These are phyloP conservation scores for Amphiprion percula DNA, from an alignment of 2,113 vertebrate genomes.

Conservation along the genomic window DNA sequence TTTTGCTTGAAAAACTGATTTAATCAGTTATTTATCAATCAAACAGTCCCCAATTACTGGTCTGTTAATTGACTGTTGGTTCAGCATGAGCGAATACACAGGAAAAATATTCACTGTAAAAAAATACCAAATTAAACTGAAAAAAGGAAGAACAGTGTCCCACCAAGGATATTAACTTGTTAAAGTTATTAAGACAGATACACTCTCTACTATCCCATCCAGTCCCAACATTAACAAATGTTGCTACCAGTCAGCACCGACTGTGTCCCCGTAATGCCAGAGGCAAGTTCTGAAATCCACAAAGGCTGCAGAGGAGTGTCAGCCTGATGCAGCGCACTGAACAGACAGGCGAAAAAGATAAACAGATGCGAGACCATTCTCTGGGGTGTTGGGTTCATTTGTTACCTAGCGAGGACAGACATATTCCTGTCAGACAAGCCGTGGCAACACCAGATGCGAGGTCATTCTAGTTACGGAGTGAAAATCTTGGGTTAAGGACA, in stretches of 20 bases:
- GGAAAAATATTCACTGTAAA: not conserved
- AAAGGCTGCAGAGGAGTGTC: conserved; percentile 73
- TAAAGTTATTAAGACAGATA: not conserved
- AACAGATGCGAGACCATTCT: conserved; percentile 83
- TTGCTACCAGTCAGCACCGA: conserved; percentile 18
- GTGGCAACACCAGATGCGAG: conserved; percentile 80
- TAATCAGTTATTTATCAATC: not conserved
- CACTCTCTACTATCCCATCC: not conserved
- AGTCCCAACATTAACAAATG: conserved; percentile 45
- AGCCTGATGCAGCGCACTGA: conserved; percentile 76
- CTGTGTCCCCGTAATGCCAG: conserved; percentile 52
- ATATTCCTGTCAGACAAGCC: conserved; percentile 78
- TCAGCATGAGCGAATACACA: too few species aligned
- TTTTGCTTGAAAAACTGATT: not conserved
- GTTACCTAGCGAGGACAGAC: conserved; percentile 83
- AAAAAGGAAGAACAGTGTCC: not conserved
- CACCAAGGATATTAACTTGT: not conserved
- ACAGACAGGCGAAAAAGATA: conserved; percentile 81
- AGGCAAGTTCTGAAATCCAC: conserved; percentile 68
- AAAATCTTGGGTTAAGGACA: conserved; percentile 79
- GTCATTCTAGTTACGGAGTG: conserved; percentile 76
- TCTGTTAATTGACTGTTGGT: not conserved
- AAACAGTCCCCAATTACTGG: not conserved
- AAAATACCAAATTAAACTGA: not conserved
- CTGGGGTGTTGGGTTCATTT: conserved; percentile 83